Conservation (phyloP, 2,797 vertebrate genomes). For the Thamnophis elegans region DNA sequence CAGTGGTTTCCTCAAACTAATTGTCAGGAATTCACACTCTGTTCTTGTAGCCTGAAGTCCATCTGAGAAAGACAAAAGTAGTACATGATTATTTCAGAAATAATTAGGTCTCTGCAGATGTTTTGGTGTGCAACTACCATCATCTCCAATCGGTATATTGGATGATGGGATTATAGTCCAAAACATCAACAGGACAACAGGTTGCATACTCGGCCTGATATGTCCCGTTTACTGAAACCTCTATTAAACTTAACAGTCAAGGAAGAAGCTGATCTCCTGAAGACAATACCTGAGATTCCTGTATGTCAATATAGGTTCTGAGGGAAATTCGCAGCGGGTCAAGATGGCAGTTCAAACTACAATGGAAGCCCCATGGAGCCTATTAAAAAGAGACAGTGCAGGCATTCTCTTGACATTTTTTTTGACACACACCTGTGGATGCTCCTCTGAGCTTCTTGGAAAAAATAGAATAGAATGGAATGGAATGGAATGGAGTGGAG, state of each 20-base stretch:
- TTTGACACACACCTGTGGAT: background rate
- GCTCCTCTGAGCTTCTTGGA: background rate
- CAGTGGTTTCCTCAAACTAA: background rate
- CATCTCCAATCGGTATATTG: background rate
- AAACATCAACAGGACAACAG: background rate
- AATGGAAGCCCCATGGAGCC: background rate
- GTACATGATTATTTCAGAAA: background rate
- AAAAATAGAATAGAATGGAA: background rate
- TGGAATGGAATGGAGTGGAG: too few relatives aligned
- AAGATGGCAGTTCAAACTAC: background rate
- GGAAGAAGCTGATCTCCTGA: background rate
- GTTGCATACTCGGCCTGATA: background rate
- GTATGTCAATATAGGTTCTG: background rate
- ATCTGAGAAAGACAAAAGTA: background rate
- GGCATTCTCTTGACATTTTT: background rate
- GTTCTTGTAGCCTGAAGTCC: background rate
- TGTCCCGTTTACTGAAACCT: background rate
- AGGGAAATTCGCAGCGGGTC: background rate
- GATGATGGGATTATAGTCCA: background rate
- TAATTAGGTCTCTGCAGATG: background rate
- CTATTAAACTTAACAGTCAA: background rate
- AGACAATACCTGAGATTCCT: background rate
- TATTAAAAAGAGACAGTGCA: background rate
- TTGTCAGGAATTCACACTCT: background rate
- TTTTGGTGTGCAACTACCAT: background rate